Percentiles rank a stretch among this genome's conserved stretches.
These are phyloP conservation scores for Bubalus kerabau DNA, from an alignment of 2,113 vertebrate species.

Conservation along the genomic window DNA sequence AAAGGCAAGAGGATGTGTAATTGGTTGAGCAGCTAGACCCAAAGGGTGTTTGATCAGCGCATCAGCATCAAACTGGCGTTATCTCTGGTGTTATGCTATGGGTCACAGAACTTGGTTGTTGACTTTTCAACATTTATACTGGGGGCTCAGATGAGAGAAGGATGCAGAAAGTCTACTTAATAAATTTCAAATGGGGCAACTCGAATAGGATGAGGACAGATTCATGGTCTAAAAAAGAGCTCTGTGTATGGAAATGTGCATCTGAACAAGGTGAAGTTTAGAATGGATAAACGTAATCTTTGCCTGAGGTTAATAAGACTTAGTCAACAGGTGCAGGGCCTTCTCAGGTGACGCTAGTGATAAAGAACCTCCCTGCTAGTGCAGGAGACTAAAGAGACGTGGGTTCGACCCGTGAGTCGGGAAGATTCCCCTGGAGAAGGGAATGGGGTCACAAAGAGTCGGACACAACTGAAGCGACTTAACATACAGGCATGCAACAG, in stretches of 20 bases:
- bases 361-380: background rate
- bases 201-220: background rate
- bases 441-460: background rate
- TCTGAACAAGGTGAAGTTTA: background rate
- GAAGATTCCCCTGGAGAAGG: background rate
- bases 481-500: accelerated
- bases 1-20: constrained; percentile 21
- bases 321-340: background rate
- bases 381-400: background rate
- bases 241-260: background rate
- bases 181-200: background rate
- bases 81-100: background rate
- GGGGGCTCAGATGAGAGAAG: background rate
- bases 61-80: background rate
- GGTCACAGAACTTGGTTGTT: background rate
- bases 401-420: background rate
- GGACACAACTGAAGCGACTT: background rate
- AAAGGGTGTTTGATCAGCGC: background rate
- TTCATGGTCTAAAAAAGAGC: background rate
- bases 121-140: background rate
- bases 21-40: background rate
- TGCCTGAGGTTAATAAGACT: background rate
- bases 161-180: background rate
- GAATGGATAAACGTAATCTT: background rate
- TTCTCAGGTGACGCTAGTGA: background rate